A percentile compares a stretch with the other conserved stretches of the same genome.
Evolutionary conservation across 2,113 vertebrate genomes (phyloP).

Genomic region (Bambusicola thoracicus): DNA sequence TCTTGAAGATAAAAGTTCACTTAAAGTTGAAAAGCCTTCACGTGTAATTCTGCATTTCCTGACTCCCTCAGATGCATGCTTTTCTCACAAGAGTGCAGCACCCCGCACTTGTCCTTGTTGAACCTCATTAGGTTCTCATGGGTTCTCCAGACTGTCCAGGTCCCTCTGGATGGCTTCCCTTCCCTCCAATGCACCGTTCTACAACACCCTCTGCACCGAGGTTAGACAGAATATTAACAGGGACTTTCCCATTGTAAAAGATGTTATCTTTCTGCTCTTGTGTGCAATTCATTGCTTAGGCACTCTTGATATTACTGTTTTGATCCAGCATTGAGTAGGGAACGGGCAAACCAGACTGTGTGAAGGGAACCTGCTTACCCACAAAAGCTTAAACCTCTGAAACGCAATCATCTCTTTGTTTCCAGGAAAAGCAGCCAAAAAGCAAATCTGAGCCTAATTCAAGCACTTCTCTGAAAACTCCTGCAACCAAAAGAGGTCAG

Average conservation of each 20-base stretch:
- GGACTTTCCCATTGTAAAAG: neutral
- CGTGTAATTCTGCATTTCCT: neutral
- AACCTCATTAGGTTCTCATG: no score
- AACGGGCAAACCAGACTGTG: neutral
- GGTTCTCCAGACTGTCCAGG: no score
- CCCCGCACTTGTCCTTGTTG: no score
- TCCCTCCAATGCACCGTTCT: no score
- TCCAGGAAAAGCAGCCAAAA: slow-evolving; percentile 81
- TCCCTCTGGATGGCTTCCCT: no score
- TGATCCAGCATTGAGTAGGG: neutral
- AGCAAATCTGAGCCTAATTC: slow-evolving; percentile 76
- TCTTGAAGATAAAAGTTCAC: neutral
- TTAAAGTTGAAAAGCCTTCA: neutral
- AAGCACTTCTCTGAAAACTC: slow-evolving; percentile 65
- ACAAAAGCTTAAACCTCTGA: neutral
- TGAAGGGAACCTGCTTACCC: neutral
- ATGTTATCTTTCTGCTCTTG: neutral
- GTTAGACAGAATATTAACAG: neutral
- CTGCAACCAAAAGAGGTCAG: slow-evolving; percentile 73
- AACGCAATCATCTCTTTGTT: slow-evolving; percentile 2
- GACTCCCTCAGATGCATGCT: neutral
- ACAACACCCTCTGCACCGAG: no score
- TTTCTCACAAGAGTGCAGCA: neutral
- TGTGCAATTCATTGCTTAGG: neutral
- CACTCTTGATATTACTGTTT: neutral